Evolutionary conservation across 1,140 invertebrate species (phyloP), one percentile per base, ranked within the genome.

Genomic region (Bombus polaris): DNA sequence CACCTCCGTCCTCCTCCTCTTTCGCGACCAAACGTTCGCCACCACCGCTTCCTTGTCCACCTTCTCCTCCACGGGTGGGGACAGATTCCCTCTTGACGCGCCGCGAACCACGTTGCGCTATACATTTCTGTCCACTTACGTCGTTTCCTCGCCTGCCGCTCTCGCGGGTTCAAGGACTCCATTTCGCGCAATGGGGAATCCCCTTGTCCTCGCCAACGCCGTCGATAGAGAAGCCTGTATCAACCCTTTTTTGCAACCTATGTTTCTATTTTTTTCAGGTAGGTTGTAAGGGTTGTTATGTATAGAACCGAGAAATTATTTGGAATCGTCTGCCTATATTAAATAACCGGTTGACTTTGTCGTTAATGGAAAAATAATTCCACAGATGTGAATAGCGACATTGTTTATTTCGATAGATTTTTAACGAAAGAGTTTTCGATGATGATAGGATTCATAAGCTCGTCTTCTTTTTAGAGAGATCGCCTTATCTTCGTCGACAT

Each of bases 31-130:
- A 9, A 68, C 32, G 35, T 66, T 71, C 70, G 35, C 86, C 76
- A 53, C 77, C 47, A 35, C 62, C 66, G 78, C 74, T 87, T 86
- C 79, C 71, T 75, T 73, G 84, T 87, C 88, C 88, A 77, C 86
- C 80, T 81, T 87, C 81, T 83, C 86, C 75, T 73, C 83, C 73
- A 66, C 75, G 86, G 90, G 92, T 90, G 92, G 93, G 92, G 92
- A 92, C 91, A 92, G 91, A 94, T 93, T 93, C 92, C 88, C 93
- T 90, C 91, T 91, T 93, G 91, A 92, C 92, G 92, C 91, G 91
- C 93, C 90, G 87, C 89, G 89, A 92, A 88, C 87, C 91, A 89
- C 92, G 90, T 87, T 85, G 87, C 91, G 82, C 90, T 91, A 91
- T 93, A 92, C 91, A 91, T 91, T 93, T 91, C 89, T 91, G 90